Evolutionary conservation across 2,888 invertebrate genomes (phyloP).

Genomic region (Drosophila colorata): DNA sequence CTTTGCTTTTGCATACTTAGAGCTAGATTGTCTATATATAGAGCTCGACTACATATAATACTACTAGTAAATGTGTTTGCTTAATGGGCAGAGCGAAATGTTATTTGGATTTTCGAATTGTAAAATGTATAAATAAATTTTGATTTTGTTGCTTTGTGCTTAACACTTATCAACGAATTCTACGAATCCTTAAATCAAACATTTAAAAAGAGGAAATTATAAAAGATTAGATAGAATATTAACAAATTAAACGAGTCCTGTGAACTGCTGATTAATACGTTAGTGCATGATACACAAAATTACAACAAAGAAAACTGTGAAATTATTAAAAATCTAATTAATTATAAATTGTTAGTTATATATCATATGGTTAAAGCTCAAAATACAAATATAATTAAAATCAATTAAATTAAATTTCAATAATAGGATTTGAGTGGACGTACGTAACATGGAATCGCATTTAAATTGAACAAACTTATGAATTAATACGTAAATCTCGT

Average conservation of each 20-base stretch:
- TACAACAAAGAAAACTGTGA: slow-evolving; percentile 33
- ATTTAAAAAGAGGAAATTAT: slow-evolving; percentile 21
- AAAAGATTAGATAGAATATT: slow-evolving; percentile 6
- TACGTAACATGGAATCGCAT: slow-evolving; percentile 75
- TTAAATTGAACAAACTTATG: slow-evolving; percentile 41
- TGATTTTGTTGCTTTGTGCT: slow-evolving; percentile 72
- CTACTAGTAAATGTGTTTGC: slow-evolving; percentile 64
- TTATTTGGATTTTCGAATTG: slow-evolving; percentile 31
- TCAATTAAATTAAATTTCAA: slow-evolving; percentile 3
- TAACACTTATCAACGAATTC: slow-evolving; percentile 56
- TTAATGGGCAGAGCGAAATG: slow-evolving; percentile 55
- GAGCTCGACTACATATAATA: slow-evolving; percentile 73
- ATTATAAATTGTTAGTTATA: slow-evolving; percentile 14
- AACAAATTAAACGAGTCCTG: slow-evolving; percentile 15
- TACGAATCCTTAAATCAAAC: slow-evolving; percentile 54
- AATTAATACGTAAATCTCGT: slow-evolving; percentile 58
- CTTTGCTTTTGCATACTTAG: slow-evolving; percentile 45
- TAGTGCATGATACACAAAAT: slow-evolving; percentile 41
- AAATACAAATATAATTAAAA: slow-evolving; percentile 31
- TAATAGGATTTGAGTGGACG: slow-evolving; percentile 66
- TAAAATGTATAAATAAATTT: slow-evolving; percentile 50
- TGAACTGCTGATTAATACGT: slow-evolving; percentile 17
- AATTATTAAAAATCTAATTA: slow-evolving; percentile 34
- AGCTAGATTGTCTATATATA: slow-evolving; percentile 53
- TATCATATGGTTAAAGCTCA: slow-evolving; percentile 27